A percentile compares a stretch with the other conserved stretches of the same genome.
Conservation (phyloP, 2,888 invertebrate genomes). For the Cephus pulcher region DNA sequence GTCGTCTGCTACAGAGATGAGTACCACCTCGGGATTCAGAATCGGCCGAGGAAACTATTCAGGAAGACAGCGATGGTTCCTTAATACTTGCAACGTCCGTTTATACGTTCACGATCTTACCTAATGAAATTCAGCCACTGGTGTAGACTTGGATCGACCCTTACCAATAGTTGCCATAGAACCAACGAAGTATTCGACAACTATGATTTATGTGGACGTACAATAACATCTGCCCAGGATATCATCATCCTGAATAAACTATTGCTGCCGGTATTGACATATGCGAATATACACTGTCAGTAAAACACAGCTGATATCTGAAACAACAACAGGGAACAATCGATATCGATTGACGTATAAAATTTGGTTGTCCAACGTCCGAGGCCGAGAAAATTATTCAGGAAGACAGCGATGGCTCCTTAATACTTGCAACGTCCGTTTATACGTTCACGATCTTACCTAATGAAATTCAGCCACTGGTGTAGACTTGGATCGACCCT, state of each 20-base stretch:
- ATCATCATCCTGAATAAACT: neutral
- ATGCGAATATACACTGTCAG: neutral
- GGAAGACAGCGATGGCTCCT: neutral
- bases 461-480: neutral
- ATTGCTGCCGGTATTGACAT: neutral
- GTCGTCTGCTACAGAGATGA: constrained; percentile 34
- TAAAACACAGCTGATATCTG: neutral
- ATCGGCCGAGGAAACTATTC: constrained; percentile 6
- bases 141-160: neutral
- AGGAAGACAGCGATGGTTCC: neutral
- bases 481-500: neutral
- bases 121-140: neutral
- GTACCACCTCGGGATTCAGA: constrained; percentile 23
- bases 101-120: neutral
- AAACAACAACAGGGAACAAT: neutral
- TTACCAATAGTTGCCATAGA: neutral
- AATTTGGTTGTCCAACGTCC: neutral
- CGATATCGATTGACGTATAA: neutral
- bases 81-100: neutral
- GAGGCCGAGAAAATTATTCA: neutral
- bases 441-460: neutral
- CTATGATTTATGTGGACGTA: neutral
- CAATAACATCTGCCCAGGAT: neutral
- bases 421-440: neutral
- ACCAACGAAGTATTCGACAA: neutral